Conservation (phyloP, 2,888 invertebrate species). For the Ochropacha duplaris region DNA sequence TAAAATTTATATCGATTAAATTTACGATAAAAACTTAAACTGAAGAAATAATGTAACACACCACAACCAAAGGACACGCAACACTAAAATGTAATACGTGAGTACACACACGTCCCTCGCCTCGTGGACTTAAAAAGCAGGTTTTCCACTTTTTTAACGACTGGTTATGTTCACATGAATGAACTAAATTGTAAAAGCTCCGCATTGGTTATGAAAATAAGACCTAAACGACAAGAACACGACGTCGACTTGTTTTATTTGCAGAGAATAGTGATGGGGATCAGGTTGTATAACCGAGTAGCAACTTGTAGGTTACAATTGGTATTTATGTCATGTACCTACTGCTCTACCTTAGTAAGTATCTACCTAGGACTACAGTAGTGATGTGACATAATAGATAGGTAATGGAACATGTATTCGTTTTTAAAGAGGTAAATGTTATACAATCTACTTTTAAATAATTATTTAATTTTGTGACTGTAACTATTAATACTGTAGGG, state of each 20-base stretch:
- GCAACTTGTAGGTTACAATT: not conserved
- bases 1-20: no score
- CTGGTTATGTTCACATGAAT: conserved; percentile 47
- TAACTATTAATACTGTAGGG: no score
- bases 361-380: not conserved
- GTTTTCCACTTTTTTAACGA: conserved; percentile 30
- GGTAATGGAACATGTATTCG: no score
- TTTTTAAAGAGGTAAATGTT: no score
- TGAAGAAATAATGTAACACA: no score
- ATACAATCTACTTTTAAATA: no score
- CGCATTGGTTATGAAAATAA: conserved; percentile 36
- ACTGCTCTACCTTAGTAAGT: not conserved
- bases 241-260: conserved; percentile 51
- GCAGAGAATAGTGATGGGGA: conserved; percentile 27
- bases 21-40: no score
- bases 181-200: conserved; percentile 30
- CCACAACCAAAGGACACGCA: not conserved
- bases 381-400: not conserved
- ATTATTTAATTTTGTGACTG: no score
- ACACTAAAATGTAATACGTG: not conserved
- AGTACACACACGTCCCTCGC: not conserved
- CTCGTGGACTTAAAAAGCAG: conserved; percentile 23
- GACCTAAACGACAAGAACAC: conserved; percentile 46
- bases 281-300: not conserved
- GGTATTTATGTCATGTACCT: not conserved